Percentiles rank a stretch among this genome's conserved stretches.
These are phyloP conservation scores for Pangasianodon hypophthalmus DNA, from an alignment of 2,113 vertebrate genomes.

Conservation along the genomic window DNA sequence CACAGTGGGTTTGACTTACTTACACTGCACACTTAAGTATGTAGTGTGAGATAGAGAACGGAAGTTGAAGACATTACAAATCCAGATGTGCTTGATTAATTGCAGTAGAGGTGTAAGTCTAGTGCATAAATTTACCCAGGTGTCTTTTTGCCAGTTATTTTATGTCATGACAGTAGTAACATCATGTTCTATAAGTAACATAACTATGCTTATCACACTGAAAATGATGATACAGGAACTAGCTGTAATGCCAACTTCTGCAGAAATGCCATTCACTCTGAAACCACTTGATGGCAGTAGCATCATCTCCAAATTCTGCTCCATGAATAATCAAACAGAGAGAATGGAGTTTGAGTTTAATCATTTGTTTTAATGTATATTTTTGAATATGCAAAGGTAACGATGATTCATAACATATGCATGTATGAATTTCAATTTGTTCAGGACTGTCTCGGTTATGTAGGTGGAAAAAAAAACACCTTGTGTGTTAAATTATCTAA, in stretches of 20 bases:
- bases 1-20: slow-evolving; percentile 22
- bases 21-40: not conserved
- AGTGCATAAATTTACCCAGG: not conserved
- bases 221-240: not conserved
- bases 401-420: slow-evolving; percentile 10
- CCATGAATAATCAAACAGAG: not conserved
- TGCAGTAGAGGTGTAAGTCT: not conserved
- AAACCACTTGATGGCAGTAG: slow-evolving; percentile 64
- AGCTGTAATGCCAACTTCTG: not conserved
- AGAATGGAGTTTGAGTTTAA: not conserved
- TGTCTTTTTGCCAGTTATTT: not conserved
- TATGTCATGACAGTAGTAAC: not conserved
- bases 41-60: not conserved
- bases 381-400: slow-evolving; percentile 12
- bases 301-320: slow-evolving; percentile 37
- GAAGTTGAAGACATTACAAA: not conserved
- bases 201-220: not conserved
- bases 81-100: not conserved
- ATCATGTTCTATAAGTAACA: not conserved
- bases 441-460: not conserved
- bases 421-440: not conserved
- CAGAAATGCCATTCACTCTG: not conserved
- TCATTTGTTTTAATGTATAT: slow-evolving; percentile 3
- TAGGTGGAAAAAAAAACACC: not conserved
- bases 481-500: not conserved